Conservation (phyloP, 2,113 vertebrate species). For the Dasyurus viverrinus region DNA sequence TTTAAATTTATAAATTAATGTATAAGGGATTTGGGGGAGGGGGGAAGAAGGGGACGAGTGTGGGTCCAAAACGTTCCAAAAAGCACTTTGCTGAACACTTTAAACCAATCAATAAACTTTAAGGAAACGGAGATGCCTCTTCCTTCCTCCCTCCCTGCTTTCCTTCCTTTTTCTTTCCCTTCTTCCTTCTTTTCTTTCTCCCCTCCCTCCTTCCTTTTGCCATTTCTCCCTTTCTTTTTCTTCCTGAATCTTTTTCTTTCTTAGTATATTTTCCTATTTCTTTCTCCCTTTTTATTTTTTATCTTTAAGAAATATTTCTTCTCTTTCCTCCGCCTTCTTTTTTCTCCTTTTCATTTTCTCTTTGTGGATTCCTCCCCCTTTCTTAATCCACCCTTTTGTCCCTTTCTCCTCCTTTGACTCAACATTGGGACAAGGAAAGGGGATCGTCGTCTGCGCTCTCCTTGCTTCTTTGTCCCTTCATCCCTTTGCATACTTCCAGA, state of each 20-base stretch:
- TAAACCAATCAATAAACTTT: slow-evolving; percentile 77
- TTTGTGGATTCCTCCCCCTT: not conserved
- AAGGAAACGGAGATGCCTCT: slow-evolving; percentile 40
- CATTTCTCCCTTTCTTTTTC: slow-evolving; percentile 23
- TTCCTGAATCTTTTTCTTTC: not conserved
- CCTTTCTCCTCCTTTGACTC: not conserved
- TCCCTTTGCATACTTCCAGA: not conserved
- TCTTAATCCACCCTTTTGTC: not conserved
- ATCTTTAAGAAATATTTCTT: not conserved
- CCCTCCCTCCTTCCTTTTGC: not conserved
- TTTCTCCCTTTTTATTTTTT: not conserved
- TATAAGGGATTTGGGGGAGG: slow-evolving; percentile 59
- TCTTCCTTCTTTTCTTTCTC: not conserved
- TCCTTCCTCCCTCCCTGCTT: not conserved
- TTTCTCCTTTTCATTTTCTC: not conserved
- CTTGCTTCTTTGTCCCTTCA: not conserved
- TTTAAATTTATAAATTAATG: slow-evolving; percentile 82
- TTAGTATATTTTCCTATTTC: not conserved
- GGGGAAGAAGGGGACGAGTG: not conserved
- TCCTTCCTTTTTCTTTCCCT: not conserved
- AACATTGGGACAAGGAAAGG: not conserved
- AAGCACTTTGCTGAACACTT: slow-evolving; percentile 82
- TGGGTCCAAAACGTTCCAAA: slow-evolving; percentile 47
- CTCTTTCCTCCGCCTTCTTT: not conserved
- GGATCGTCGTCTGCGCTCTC: not conserved